Percentiles rank a stretch among this genome's conserved stretches.
Evolutionary conservation across 2,113 vertebrate genomes (phyloP).

Genomic region (Lampris megalopsis): DNA sequence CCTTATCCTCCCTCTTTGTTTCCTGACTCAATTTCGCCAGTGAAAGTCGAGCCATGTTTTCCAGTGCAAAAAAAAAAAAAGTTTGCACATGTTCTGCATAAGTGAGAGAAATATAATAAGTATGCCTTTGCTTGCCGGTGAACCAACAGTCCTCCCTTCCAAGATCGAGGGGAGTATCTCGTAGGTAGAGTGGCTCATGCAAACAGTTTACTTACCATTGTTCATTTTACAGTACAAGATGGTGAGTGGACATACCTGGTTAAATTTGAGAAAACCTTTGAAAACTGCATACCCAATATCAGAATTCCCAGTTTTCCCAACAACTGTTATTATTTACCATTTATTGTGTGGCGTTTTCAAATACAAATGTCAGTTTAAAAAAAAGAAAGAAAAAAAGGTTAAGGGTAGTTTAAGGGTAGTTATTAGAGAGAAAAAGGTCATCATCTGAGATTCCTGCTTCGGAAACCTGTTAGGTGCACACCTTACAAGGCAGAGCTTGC

Average conservation of each 20-base stretch:
- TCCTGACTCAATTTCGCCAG: constrained; percentile 68
- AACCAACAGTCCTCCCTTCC: not conserved
- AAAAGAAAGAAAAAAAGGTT: constrained; percentile 13
- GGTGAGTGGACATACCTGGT: not conserved
- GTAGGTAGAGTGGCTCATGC: no score
- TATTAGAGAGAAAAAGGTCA: constrained; percentile 26
- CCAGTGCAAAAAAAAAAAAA: constrained; percentile 57
- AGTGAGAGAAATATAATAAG: constrained; percentile 61
- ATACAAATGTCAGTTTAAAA: no score
- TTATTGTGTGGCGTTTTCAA: not conserved
- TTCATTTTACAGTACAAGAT: constrained; percentile 8
- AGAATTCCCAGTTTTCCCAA: no score
- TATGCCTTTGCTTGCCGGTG: constrained; percentile 9
- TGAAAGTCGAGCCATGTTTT: constrained; percentile 59
- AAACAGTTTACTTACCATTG: not conserved
- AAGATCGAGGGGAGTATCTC: no score
- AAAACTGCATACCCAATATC: no score
- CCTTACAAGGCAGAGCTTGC: constrained; percentile 82
- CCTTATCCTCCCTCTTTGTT: constrained; percentile 50
- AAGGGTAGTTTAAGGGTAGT: not conserved
- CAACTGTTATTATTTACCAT: constrained; percentile 1
- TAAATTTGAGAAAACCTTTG: not conserved
- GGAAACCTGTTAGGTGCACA: constrained; percentile 64
- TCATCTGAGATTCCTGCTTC: constrained; percentile 60
- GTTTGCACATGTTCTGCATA: constrained; percentile 58